These are phyloP conservation scores for Arothron firmamentum DNA, from an alignment of 2,113 vertebrate species.

Conservation along the genomic window DNA sequence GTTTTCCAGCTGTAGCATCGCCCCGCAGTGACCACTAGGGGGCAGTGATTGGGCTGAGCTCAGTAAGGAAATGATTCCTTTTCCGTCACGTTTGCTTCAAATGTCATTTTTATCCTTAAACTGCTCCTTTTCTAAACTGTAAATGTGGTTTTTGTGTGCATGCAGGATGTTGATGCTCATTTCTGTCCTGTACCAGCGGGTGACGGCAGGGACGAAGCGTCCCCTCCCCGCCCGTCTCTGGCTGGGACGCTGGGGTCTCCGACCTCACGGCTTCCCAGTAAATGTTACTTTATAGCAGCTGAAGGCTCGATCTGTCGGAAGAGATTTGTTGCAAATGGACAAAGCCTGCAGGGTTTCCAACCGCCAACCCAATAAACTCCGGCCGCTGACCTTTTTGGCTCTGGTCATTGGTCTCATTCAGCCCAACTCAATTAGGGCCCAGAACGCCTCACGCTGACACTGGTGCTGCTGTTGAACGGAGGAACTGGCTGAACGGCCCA, in stretches of 20 bases:
- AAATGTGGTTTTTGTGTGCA: too few relatives aligned
- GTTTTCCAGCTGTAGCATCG: too few relatives aligned
- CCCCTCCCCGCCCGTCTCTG: constrained; percentile 2
- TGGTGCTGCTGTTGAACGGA: constrained; percentile 48
- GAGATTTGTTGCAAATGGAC: constrained; percentile 66
- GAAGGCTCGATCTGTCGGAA: constrained; percentile 63
- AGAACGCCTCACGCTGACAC: constrained; percentile 64
- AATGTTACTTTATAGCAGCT: constrained; percentile 69
- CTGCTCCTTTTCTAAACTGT: too few relatives aligned
- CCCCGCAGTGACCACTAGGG: too few relatives aligned
- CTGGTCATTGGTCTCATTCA: constrained; percentile 59
- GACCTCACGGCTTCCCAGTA: constrained; percentile 54
- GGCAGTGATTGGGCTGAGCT: too few relatives aligned
- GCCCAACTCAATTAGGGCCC: constrained; percentile 66
- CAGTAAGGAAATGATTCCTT: too few relatives aligned
- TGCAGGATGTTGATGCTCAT: too few relatives aligned
- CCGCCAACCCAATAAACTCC: constrained; percentile 67
- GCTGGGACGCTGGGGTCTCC: constrained; percentile 37
- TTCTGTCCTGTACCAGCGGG: too few relatives aligned
- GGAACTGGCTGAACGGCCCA: constrained; percentile 44
- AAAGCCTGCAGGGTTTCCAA: constrained; percentile 62
- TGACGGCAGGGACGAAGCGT: too few relatives aligned
- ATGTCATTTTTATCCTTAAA: too few relatives aligned
- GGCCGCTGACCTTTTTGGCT: constrained; percentile 68
- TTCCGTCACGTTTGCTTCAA: too few relatives aligned